phyloP scores from a whole-genome alignment of 2,113 vertebrate genomes.

The Phodopus roborovskii region DNA sequence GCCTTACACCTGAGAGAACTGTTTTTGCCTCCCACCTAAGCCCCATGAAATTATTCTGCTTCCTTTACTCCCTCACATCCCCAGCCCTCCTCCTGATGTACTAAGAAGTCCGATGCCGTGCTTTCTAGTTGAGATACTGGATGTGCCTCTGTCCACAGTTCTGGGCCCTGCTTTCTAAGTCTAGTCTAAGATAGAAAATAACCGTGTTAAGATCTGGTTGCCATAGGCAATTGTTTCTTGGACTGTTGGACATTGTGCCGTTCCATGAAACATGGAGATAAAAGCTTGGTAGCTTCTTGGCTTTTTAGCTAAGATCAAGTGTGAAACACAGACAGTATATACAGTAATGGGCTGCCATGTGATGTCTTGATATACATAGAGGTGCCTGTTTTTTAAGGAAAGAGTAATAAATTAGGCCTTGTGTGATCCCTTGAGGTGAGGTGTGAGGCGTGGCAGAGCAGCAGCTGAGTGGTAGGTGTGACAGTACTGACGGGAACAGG shows the following conservation, averaged over 20 bases:
- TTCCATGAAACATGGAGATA: neutral
- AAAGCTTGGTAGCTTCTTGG: neutral
- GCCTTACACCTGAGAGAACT: neutral
- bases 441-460: neutral
- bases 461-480: neutral
- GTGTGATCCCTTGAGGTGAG: neutral
- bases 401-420: neutral
- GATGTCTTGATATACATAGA: neutral
- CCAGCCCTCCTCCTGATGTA: neutral
- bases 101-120: neutral
- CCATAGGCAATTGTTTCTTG: neutral
- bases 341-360: neutral
- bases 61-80: neutral
- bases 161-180: neutral
- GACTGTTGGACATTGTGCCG: neutral
- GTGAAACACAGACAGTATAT: neutral
- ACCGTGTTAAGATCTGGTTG: neutral
- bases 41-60: neutral
- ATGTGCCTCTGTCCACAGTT: neutral
- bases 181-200: neutral
- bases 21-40: neutral
- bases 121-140: neutral
- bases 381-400: neutral
- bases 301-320: neutral
- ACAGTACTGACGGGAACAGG: neutral